Base-by-base conservation (phyloP, 2,888 invertebrate species). In the Coremacera marginata region DNA sequence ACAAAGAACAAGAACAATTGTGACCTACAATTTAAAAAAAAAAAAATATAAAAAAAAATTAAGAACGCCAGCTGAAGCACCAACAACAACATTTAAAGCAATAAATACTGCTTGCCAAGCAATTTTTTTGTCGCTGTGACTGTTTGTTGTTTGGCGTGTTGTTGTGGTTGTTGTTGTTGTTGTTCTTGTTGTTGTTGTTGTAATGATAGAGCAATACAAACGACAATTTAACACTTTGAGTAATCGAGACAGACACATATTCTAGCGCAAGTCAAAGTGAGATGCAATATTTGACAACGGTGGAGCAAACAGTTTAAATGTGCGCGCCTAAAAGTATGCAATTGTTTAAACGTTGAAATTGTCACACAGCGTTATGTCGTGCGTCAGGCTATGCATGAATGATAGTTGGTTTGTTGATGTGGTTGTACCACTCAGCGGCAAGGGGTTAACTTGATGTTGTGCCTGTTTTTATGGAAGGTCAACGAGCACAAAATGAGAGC, bases 1-100 rank as follows among this genome's bases (percentile, higher is more conserved):
- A 74, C 51, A 71, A 77, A 52, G 51, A 63, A 25, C 19, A 75
- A 31, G 51, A 65, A 75, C 37, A 67, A 60, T 25, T 25, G 57
- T 27, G 57, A 22, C 57, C 57, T 27, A 60, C 25, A 25, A 22
- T 25, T 14, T 27, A 25, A 5, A 60, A 22, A 25, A 25, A 25
- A 22, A 25, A 60, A 5, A 57, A 57, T 22, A 22, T 16, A 31
- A 31, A 31, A 31, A 31, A 31, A 31, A 31, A n/a, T n/a, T n/a
- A n/a, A n/a, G n/a, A n/a, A 31, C 25, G 25, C 9, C 27, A 3
- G 44, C 44, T 11, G 7, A 44, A 44, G 44, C 11, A 11, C 25
- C 4, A 22, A 8, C 19, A 60, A 57, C 57, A 57, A 63, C 31
- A n/a, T 27, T 37, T 65, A 5, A 16, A 65, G 11, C 67, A 37